phyloP scores from a whole-genome alignment of 2,113 vertebrate genomes.

The Gallinago jamesoni region DNA sequence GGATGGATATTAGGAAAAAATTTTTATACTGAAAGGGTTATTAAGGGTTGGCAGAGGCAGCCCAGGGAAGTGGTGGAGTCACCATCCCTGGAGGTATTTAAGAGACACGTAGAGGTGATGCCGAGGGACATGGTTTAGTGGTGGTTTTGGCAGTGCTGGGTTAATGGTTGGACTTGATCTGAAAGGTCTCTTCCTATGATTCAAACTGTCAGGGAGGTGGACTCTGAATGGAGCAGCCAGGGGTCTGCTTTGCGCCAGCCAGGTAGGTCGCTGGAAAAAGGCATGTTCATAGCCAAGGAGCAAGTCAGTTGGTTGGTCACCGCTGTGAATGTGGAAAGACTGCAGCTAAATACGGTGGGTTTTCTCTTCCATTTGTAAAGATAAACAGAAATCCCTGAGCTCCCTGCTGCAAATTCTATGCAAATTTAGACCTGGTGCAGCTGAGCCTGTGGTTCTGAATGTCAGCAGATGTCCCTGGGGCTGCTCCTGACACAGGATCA shows the following conservation, averaged over 20 bases:
- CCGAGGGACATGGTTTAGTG: background rate
- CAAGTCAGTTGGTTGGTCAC: background rate
- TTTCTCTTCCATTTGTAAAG: background rate
- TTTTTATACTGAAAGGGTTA: background rate
- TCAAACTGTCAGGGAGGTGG: background rate
- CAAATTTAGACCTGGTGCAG: background rate
- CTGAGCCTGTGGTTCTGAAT: background rate
- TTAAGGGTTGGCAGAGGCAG: background rate
- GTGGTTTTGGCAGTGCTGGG: background rate
- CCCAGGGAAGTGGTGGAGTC: background rate
- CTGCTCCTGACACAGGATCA: background rate
- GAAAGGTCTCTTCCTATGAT: background rate
- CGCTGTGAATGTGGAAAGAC: background rate
- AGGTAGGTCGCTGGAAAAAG: background rate
- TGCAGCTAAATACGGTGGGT: background rate
- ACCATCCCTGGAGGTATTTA: background rate
- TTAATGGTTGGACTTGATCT: background rate
- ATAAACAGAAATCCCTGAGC: background rate
- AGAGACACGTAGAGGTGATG: background rate
- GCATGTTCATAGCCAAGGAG: background rate
- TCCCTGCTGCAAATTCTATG: background rate
- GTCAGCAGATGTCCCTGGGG: background rate
- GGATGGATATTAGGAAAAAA: background rate
- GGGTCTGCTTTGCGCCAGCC: background rate
- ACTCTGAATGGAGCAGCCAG: background rate